Evolutionary conservation across 2,797 vertebrate species (phyloP), one percentile per base, ranked within the genome.

Genomic region (Buphagus erythrorhynchus): DNA sequence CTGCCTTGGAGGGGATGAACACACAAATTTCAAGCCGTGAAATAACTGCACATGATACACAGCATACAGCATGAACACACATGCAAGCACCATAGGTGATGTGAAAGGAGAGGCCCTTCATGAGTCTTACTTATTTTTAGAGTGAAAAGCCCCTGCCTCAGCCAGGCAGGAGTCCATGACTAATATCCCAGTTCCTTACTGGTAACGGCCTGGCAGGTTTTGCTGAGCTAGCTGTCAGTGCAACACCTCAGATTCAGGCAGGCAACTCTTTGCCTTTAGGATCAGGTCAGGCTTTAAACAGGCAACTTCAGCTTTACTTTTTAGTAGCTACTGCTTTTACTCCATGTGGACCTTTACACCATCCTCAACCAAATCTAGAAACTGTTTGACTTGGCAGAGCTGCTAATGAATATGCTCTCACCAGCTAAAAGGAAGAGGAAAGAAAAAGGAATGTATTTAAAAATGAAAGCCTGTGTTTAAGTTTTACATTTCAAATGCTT

Each of bases 191-290:
- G 35, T 38, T 62, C 0, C 0, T 57, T 45, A 51, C 35, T 62
- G 33, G 19, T 67, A 28, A 26, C 61, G 66, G 20, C 16, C 82
- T 82, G 42, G 8, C 35, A 43, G 31, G 52, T 84, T 89, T 84
- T 63, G 0, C 40, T 0, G 2, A 67, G 48, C 16, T 11, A 33
- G 18, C 8, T 72, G 49, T 29, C 1, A 1, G 20, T 38, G n/a
- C 25, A 29, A 26, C 20, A 49, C 18, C 24, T 49, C 13, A 26
- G 40, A 51, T 25, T 57, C 35, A 52, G 42, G 58, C 43, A 63
- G 36, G 33, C 49, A 54, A 11, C 20, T 68, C 49, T 28, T 77
- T 81, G 45, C 51, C 38, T 71, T 76, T 36, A 62, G 65, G 38
- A 46, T 24, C 20, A 48, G 7, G 9, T 66, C 38, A 72, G n/a